Evolutionary conservation across 2,888 invertebrate genomes (phyloP), one percentile per base, ranked within the genome.

Genomic region (Eristalis arbustorum): DNA sequence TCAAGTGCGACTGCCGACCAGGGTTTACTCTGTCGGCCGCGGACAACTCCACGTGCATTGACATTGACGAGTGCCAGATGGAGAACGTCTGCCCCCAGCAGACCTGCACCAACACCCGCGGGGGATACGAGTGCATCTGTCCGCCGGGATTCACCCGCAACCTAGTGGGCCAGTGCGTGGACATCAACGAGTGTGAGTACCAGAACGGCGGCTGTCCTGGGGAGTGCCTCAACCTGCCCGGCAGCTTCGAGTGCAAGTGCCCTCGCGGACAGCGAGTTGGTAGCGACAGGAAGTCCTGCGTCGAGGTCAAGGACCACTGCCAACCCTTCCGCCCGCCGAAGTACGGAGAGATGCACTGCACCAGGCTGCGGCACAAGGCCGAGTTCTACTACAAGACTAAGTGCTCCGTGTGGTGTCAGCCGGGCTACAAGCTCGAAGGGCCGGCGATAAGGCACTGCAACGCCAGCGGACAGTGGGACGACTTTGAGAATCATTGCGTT

Each of bases 111-210:
- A 94, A 94, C 85, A 90, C 91, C 0, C 91, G 92, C 8, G 94
- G 94, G 0, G 93, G 93, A 1, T 94, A 92, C 57, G 92, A 93
- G 82, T 96, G 96, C 90, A 91, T 91, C n/a, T 96, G 96, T 89
- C 94, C 94, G 14, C 90, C 91, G 2, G 95, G 95, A 0, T 95
- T 93, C 89, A 89, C 90, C 8, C 91, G 94, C 6, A 93, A 92
- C 5, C 90, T 91, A 18, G 93, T 93, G 66, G 93, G 93, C 22
- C 92, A 93, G 4, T 94, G 94, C 84, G 88, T 91, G n/a, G 94
- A 94, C 89, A 90, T 94, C 11, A 92, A 95, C 89, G 95, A 95
- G 90, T 95, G 95, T 88, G 89, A 91, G 13, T 88, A 89, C 8
- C 71, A 91, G 40, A 93, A 93, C 84, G 93, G 92, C 1, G 93